These are phyloP conservation scores for Melinaea menophilus DNA, from an alignment of 2,888 invertebrate genomes.

Conservation along the genomic window DNA sequence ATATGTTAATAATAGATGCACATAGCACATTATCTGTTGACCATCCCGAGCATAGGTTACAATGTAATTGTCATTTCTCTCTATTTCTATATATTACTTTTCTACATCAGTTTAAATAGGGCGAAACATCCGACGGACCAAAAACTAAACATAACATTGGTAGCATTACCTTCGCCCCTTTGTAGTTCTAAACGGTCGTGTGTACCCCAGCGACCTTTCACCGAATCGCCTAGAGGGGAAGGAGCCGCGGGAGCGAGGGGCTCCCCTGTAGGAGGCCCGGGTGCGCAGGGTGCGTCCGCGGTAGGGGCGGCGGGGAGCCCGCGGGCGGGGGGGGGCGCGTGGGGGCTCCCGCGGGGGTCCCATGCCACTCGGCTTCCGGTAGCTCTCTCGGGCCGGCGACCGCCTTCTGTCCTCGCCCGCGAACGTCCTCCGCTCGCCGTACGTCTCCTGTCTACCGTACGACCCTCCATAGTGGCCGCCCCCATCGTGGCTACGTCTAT, in stretches of 20 bases:
- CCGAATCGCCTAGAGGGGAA: conserved; percentile 62
- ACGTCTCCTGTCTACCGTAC: conserved; percentile 77
- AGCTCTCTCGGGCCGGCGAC: conserved; percentile 71
- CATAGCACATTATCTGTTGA: neutral
- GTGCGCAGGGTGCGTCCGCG: conserved; percentile 76
- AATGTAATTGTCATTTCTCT: conserved; percentile 6
- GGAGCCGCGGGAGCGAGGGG: conserved; percentile 73
- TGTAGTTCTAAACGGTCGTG: conserved; percentile 66
- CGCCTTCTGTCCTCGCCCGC: conserved; percentile 76
- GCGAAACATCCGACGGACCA: conserved; percentile 25
- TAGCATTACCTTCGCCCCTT: conserved; percentile 73
- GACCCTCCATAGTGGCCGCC: conserved; percentile 76
- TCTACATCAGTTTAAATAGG: neutral
- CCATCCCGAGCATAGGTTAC: neutral
- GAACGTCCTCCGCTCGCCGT: conserved; percentile 71
- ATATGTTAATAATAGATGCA: neutral
- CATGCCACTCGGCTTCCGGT: conserved; percentile 72
- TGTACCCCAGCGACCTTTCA: conserved; percentile 64
- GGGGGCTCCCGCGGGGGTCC: conserved; percentile 68
- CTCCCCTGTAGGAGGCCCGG: conserved; percentile 75
- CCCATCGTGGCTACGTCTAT: conserved; percentile 78
- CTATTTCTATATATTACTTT: neutral
- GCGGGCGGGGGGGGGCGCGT: conserved; percentile 61
- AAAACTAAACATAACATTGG: conserved; percentile 47
- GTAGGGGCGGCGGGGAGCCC: conserved; percentile 75